phyloP scores from a whole-genome alignment of 2,888 invertebrate genomes.

The Tortricodes alternella region DNA sequence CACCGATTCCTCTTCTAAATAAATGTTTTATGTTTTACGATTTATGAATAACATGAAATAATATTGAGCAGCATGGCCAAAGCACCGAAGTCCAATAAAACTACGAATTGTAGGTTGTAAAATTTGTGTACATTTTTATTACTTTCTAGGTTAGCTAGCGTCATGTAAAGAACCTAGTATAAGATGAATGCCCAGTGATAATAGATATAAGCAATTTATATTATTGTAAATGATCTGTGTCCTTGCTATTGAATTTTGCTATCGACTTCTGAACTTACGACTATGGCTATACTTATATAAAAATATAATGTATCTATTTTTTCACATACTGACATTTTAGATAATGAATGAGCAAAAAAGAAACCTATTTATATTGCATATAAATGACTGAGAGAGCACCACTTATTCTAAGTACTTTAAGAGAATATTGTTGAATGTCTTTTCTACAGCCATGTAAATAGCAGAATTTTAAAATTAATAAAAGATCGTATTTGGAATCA shows the following conservation, averaged over 20 bases:
- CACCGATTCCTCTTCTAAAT: conserved; percentile 28
- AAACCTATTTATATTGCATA: conserved; percentile 33
- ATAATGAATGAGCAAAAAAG: conserved; percentile 14
- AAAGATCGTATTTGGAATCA: conserved; percentile 61
- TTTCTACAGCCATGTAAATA: conserved; percentile 80
- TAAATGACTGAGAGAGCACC: conserved; percentile 73
- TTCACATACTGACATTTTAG: conserved; percentile 29
- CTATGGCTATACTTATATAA: conserved; percentile 48
- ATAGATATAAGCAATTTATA: conserved; percentile 73
- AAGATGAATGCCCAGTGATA: conserved; percentile 79
- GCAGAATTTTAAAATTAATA: conserved; percentile 59
- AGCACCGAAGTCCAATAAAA: conserved; percentile 73
- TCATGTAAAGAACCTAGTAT: conserved; percentile 57
- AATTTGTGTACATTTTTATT: conserved; percentile 64
- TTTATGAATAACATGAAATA: conserved; percentile 38
- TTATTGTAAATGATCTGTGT: conserved; percentile 58
- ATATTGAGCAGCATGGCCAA: conserved; percentile 72
- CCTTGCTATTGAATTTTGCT: conserved; percentile 64
- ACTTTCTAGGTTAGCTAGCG: conserved; percentile 43
- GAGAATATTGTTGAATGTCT: conserved; percentile 69
- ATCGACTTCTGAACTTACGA: conserved; percentile 61
- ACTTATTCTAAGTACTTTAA: conserved; percentile 75
- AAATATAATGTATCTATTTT: conserved; percentile 28
- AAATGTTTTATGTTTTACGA: conserved; percentile 21
- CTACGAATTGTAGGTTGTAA: conserved; percentile 71